phyloP scores from a whole-genome alignment of 2,113 vertebrate species.

The Atrichornis clamosus region DNA sequence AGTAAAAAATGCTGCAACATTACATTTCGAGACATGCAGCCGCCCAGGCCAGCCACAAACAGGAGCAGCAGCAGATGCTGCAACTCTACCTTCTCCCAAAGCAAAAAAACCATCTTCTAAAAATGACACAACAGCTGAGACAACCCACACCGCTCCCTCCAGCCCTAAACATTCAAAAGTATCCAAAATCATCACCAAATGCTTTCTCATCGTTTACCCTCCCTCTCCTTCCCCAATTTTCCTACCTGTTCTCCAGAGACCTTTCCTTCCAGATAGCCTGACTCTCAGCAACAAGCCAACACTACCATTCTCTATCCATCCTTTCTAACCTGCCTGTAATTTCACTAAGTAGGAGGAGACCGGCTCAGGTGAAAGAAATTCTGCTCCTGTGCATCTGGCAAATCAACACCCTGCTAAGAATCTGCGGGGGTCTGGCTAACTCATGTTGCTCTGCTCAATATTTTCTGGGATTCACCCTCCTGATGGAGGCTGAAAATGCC shows the following conservation, averaged over 20 bases:
- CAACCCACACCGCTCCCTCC: neutral
- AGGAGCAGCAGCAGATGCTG: neutral
- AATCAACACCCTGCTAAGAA: neutral
- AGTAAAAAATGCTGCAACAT: rapidly evolving
- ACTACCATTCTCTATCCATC: rapidly evolving
- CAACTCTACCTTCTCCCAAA: neutral
- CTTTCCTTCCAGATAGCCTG: rapidly evolving
- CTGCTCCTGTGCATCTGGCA: neutral
- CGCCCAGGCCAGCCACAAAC: neutral
- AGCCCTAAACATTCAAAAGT: neutral
- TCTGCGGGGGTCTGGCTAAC: neutral
- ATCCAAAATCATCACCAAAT: neutral
- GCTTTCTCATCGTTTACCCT: neutral
- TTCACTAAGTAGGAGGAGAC: neutral
- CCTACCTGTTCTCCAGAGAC: neutral
- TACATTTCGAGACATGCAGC: neutral
- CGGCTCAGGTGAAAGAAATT: neutral
- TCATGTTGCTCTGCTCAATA: neutral
- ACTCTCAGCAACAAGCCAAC: rapidly evolving
- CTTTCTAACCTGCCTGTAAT: neutral
- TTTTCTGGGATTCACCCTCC: neutral
- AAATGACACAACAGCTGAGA: neutral
- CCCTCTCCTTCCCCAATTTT: neutral
- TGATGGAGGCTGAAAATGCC: neutral
- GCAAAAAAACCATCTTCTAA: neutral